A percentile compares a stretch with the other conserved stretches of the same genome.
Evolutionary conservation across 2,888 invertebrate genomes (phyloP).

Genomic region (Syrphus vitripennis): DNA sequence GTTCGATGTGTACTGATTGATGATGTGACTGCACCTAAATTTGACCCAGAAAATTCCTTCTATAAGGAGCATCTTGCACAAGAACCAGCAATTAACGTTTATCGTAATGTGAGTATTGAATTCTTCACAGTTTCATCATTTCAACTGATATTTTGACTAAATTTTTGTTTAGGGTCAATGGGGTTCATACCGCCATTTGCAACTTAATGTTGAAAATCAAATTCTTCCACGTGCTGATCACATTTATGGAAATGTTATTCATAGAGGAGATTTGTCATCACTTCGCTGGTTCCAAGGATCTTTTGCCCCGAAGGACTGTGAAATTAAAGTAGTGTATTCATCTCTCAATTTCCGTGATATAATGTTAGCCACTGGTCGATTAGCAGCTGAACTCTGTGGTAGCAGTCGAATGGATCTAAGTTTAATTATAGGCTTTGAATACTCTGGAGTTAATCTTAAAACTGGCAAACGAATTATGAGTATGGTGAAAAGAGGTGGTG

Average conservation of each 20-base stretch:
- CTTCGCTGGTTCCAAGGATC: slow-evolving; percentile 91
- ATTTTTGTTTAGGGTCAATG: slow-evolving; percentile 77
- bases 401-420: slow-evolving; percentile 85
- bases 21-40: slow-evolving; percentile 85
- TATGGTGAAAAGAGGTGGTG: slow-evolving; percentile 82
- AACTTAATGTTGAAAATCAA: slow-evolving; percentile 82
- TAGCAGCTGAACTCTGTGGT: slow-evolving; percentile 91
- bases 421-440: slow-evolving; percentile 87
- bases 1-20: slow-evolving; percentile 85
- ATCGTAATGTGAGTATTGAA: slow-evolving; percentile 81
- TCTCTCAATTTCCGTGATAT: slow-evolving; percentile 96
- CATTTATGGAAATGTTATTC: slow-evolving; percentile 88
- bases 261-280: slow-evolving; percentile 93
- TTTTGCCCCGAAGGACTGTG: slow-evolving; percentile 82
- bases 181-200: slow-evolving; percentile 94
- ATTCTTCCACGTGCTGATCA: slow-evolving; percentile 83
- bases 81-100: slow-evolving; percentile 91
- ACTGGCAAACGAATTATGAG: slow-evolving; percentile 87
- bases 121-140: neutral
- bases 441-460: slow-evolving; percentile 83
- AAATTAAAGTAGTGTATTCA: slow-evolving; percentile 84
- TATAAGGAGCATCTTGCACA: slow-evolving; percentile 86
- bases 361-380: slow-evolving; percentile 95
- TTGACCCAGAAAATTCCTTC: slow-evolving; percentile 85
- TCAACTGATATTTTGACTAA: neutral